Evolutionary conservation across 2,113 vertebrate species (phyloP), one percentile per base, ranked within the genome.

Genomic region (Tachycineta bicolor): DNA sequence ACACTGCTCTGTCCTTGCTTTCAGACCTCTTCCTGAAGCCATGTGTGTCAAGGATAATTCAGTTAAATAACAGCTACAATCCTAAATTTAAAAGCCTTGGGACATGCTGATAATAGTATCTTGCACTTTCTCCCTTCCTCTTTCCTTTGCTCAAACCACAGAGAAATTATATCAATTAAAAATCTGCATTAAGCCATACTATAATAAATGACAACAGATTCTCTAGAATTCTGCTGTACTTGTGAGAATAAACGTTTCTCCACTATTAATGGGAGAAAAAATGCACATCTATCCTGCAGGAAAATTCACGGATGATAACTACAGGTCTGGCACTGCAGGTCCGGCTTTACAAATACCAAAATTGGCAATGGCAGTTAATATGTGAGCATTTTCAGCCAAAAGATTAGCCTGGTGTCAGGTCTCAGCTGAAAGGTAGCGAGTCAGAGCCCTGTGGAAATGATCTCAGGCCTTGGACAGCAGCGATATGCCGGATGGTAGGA

Each of bases 11-110:
- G 76, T 49, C 88, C 71, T 92, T 81, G 90, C 29, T 81, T 92
- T 88, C 76, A 93, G 79, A 90, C 34, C 50, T 92, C 85, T 90
- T 94, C 92, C 77, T 46, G 33, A 94, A 86, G 86, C 88, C 83
- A 90, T 22, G 33, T 11, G 56, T 90, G 95, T 94, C 96, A 95
- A 83, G 64, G 71, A 86, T 83, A 93, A 90, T 96, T 94, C 77
- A 81, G 52, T 94, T 94, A 94, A 94, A 83, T 83, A 95, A 85
- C 59, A 86, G 76, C 50, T 93, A 86, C 58, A 94, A 89, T 81
- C 79, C 94, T 81, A 94, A 90, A 90, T 93, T 89, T 89, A 86
- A 96, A 95, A 93, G 91, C 89, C 89, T 92, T 92, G 60, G 93
- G 80, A 86, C 52, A 89, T 0, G 2, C 50, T 90, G 76, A 78